Conservation (phyloP, 1,140 invertebrate genomes). For the Cyrtorhinus lividipennis region DNA sequence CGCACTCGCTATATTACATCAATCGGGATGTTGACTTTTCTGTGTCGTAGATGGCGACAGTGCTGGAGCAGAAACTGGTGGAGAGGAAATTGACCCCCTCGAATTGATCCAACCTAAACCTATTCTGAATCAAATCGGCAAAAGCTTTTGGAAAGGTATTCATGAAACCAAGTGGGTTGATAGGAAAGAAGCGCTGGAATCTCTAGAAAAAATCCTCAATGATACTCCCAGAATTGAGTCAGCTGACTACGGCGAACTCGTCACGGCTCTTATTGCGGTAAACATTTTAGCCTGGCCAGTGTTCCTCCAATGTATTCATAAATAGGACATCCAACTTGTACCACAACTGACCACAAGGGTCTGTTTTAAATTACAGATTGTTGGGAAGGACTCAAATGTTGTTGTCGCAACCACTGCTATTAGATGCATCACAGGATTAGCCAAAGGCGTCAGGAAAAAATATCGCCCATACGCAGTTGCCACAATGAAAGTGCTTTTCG, state of each 20-base stretch:
- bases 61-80: background rate
- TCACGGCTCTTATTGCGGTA: too few relatives aligned
- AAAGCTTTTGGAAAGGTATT: constrained; percentile 89
- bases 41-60: background rate
- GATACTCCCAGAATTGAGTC: constrained; percentile 71
- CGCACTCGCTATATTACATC: too few relatives aligned
- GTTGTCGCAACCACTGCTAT: constrained; percentile 76
- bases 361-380: constrained; percentile 38
- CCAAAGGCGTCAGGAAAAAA: constrained; percentile 71
- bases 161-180: constrained; percentile 98
- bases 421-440: constrained; percentile 70
- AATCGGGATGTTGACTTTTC: too few relatives aligned
- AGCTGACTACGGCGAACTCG: constrained; percentile 85
- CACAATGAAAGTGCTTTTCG: constrained; percentile 64
- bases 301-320: too few relatives aligned
- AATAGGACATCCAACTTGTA: too few relatives aligned
- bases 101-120: constrained; percentile 85
- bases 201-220: constrained; percentile 59
- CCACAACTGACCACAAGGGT: too few relatives aligned
- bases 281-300: too few relatives aligned
- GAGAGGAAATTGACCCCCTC: constrained; percentile 69
- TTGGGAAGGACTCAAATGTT: constrained; percentile 92
- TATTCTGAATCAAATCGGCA: constrained; percentile 80
- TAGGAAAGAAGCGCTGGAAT: constrained; percentile 78
- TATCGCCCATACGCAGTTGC: constrained; percentile 72